Evolutionary conservation across 2,888 invertebrate species (phyloP).

Genomic region (Anarsia innoxiella): DNA sequence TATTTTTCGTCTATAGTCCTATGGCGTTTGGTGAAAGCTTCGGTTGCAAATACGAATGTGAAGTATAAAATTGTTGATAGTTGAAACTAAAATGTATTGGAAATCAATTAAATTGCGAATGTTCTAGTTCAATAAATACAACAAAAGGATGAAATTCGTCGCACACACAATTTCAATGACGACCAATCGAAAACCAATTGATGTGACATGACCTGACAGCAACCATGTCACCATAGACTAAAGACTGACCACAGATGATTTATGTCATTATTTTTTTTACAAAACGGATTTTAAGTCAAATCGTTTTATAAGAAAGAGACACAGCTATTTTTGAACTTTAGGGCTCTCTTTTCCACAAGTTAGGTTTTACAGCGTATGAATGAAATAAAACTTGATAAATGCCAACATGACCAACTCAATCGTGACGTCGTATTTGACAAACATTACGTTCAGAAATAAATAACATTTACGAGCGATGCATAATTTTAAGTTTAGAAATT

Average conservation of each 20-base stretch:
- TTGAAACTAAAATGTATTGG: too few relatives aligned
- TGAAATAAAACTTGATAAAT: not conserved
- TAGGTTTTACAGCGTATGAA: not conserved
- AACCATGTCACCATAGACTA: conserved; percentile 26
- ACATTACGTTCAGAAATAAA: too few relatives aligned
- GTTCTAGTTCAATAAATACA: conserved; percentile 36
- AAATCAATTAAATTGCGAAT: conserved; percentile 34
- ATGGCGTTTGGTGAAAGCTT: conserved; percentile 5
- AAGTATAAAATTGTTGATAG: too few relatives aligned
- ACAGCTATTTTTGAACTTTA: too few relatives aligned
- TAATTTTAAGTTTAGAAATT: too few relatives aligned
- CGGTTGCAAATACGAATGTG: too few relatives aligned
- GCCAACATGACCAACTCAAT: not conserved
- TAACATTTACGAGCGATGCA: too few relatives aligned
- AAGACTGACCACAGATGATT: conserved; percentile 4
- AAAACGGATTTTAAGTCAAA: too few relatives aligned
- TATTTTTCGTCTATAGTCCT: conserved; percentile 4
- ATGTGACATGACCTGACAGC: conserved; percentile 17
- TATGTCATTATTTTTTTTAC: too few relatives aligned
- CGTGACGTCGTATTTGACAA: conserved; percentile 7
- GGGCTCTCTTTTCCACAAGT: not conserved
- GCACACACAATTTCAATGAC: conserved; percentile 37
- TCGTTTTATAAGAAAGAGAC: too few relatives aligned
- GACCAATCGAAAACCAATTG: conserved; percentile 37
- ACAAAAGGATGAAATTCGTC: conserved; percentile 43